Evolutionary conservation across 2,113 vertebrate species (phyloP), one percentile per base, ranked within the genome.

Genomic region (Hippocampus comes): DNA sequence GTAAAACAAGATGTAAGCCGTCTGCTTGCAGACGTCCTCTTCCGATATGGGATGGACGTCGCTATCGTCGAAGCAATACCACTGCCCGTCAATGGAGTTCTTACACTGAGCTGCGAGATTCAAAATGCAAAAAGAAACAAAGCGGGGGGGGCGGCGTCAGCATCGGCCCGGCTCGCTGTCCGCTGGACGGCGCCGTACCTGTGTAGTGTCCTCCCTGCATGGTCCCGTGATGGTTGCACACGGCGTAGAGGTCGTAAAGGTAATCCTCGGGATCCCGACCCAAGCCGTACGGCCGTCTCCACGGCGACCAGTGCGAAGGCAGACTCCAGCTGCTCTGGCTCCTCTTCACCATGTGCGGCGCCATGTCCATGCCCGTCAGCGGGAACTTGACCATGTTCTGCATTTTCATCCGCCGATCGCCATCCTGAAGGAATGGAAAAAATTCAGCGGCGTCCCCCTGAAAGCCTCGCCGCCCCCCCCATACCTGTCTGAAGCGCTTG

Each of bases 181-280:
- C 30, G 4, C 4, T 4, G 4, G 30, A 5, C 4, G 30, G 4
- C 30, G 30, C 9, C 15, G 73, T 57, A 94, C 97, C 96, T 91
- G 97, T 99, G 78, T 99, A 99, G 80, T 98, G 97, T 11, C 97
- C 96, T 34, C 96, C 96, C 83, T 98, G 96, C 97, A 99, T 97
- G 90, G 94, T 97, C 74, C 97, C 97, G 1, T 98, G 96, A 82
- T 99, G 97, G 83, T 99, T 99, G 87, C 97, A 99, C 81, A 99
- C 95, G 18, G 96, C 97, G 7, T 99, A 99, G 72, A 99, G 89
- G 90, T 99, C 97, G 41, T 99, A 99, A 79, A 97, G 91, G 81
- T 94, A 97, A 86, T 99, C 96, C 88, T 98, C 96, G 0, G 96
- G 96, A 87, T 97, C 96, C 42, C 95, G 94, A 15, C 95, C 95